These are phyloP conservation scores for Poeciliopsis paucimaculata DNA, from an alignment of 2,797 vertebrate genomes.

Conservation along the genomic window DNA sequence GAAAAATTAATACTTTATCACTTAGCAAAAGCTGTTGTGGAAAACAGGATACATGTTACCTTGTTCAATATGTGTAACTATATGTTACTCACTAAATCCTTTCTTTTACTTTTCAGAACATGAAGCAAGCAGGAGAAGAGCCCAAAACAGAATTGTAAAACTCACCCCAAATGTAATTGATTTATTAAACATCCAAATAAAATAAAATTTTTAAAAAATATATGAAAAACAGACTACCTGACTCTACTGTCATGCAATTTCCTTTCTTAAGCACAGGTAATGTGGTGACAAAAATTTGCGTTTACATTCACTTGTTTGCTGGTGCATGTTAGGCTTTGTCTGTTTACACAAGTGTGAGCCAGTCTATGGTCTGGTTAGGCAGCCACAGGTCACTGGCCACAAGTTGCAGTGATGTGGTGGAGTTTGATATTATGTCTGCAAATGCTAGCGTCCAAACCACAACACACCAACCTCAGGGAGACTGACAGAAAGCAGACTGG, in stretches of 20 bases:
- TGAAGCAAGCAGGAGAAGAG: conserved; percentile 62
- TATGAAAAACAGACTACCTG: not conserved
- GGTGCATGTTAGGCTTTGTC: conserved; percentile 50
- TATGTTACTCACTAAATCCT: conserved; percentile 3
- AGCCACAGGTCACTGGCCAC: conserved; percentile 62
- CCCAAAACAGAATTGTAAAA: conserved; percentile 80
- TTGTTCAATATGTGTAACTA: not conserved
- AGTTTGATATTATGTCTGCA: conserved; percentile 56
- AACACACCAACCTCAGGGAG: conserved; percentile 63
- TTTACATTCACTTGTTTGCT: conserved; percentile 17
- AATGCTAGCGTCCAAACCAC: conserved; percentile 62
- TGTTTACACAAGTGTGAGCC: conserved; percentile 58
- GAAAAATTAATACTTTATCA: not conserved
- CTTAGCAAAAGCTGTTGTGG: not conserved
- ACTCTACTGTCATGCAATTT: conserved; percentile 3
- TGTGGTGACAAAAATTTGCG: conserved; percentile 16
- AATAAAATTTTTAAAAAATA: conserved; percentile 3
- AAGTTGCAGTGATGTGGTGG: conserved; percentile 53
- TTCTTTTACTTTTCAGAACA: conserved; percentile 62
- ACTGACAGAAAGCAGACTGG: conserved; percentile 45
- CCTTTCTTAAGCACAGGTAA: conserved; percentile 1
- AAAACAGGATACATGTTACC: not conserved
- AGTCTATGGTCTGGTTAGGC: conserved; percentile 52
- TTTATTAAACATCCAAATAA: conserved; percentile 38
- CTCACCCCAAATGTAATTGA: conserved; percentile 7